A percentile compares a stretch with the other conserved stretches of the same genome.
Conservation (phyloP, 2,113 vertebrate genomes). For the Leiothrix lutea region DNA sequence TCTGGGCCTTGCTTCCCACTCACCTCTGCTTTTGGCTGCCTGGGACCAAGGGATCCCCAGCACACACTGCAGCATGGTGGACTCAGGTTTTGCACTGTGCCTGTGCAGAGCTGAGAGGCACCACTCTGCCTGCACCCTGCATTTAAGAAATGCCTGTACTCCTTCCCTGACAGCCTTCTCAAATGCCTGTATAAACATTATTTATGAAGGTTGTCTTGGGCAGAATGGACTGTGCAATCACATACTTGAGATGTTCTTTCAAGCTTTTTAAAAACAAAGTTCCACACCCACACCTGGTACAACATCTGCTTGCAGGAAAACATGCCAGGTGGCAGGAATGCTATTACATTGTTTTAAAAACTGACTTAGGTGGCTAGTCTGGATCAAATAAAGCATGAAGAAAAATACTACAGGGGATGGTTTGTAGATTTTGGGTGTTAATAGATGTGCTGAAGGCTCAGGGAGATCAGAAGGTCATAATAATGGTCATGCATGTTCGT, state of each 20-base stretch:
- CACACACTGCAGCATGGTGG: rapidly evolving
- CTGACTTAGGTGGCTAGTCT: not conserved
- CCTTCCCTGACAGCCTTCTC: not conserved
- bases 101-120: not conserved
- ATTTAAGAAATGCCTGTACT: not conserved
- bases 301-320: not conserved
- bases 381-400: not conserved
- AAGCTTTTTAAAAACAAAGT: not conserved
- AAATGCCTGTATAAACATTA: not conserved
- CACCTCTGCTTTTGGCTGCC: not conserved
- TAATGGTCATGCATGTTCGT: not conserved
- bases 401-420: not conserved
- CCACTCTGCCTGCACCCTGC: rapidly evolving
- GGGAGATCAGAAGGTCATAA: not conserved
- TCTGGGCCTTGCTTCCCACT: not conserved
- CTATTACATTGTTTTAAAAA: not conserved
- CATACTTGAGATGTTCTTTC: not conserved
- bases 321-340: not conserved
- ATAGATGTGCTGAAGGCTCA: not conserved
- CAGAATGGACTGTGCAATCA: rapidly evolving
- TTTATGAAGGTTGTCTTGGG: not conserved
- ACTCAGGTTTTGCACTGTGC: not conserved
- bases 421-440: not conserved
- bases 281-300: not conserved
- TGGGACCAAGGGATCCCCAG: not conserved